Evolutionary conservation across 2,888 invertebrate species (phyloP), one percentile per base, ranked within the genome.

Genomic region (Artemia sinica): DNA sequence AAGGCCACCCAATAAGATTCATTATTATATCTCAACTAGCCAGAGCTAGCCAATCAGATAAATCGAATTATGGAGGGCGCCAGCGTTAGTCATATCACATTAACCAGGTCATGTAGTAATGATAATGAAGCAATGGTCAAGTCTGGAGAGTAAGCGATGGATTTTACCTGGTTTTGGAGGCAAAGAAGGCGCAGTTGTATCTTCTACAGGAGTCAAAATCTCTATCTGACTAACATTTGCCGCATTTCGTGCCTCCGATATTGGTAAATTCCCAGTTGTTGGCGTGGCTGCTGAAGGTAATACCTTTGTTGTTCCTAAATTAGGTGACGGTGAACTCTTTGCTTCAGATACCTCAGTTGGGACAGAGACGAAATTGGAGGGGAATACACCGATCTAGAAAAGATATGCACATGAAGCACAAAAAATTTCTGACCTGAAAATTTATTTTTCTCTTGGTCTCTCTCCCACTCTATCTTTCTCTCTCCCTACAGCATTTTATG

Each of bases 301-400:
- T 68, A 71, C 72, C 71, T 71, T 72, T 69, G 70, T 71, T 68
- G 48, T 48, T 28, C 67, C 50, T 66, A 58, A 14, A 28, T 28
- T 28, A 28, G 28, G 4, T 28, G 28, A 28, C 4, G 28, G 28
- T 2, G 28, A 28, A 28, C 28, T 28, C 14, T 71, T 67, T 69
- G 67, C 67, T 70, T 71, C 73, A 66, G 72, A 49, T 13, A 72
- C 72, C 50, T 72, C 75, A 41, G 78, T 72, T 71, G 79, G 77
- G 74, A 69, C 50, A 41, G 86, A 84, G 52, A 95, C 95, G 80
- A 95, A 96, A 82, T 96, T 96, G 9, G 94, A 95, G 7, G 95
- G 96, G 78, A 95, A 96, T 72, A 95, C 91, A 49, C 96, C 95
- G 71, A 87, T 75, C 75, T 79, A 71, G 6, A 70, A 71, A 50